phyloP scores from a whole-genome alignment of 1,140 invertebrate genomes.

The Drosophila dunni region DNA sequence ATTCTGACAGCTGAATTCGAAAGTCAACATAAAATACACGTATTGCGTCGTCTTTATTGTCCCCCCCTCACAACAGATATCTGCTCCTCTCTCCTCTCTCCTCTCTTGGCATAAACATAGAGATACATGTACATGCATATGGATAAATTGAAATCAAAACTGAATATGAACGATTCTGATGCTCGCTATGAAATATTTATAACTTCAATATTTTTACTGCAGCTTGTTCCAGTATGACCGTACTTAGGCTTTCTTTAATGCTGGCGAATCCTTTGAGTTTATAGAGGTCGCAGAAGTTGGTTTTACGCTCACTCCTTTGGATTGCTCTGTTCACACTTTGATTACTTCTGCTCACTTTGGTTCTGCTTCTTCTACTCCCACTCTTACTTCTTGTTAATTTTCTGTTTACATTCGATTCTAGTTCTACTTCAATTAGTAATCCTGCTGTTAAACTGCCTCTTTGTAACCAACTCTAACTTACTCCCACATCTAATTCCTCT shows the following conservation, averaged over 20 bases:
- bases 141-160: slow-evolving; percentile 50
- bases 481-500: background rate
- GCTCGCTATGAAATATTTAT: slow-evolving; percentile 47
- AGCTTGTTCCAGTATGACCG: background rate
- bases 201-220: slow-evolving; percentile 15
- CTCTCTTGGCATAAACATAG: background rate
- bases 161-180: slow-evolving; percentile 47
- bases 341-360: background rate
- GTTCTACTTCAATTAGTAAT: too few relatives aligned
- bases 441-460: too few relatives aligned
- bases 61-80: background rate
- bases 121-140: slow-evolving; percentile 1
- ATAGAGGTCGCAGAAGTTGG: too few relatives aligned
- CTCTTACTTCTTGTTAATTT: background rate
- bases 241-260: background rate
- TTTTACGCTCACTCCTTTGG: background rate
- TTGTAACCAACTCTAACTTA: background rate
- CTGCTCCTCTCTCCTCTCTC: background rate
- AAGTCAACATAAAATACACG: slow-evolving; percentile 50
- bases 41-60: background rate
- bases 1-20: slow-evolving; percentile 38
- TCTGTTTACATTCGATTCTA: background rate
- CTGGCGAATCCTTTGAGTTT: too few relatives aligned
- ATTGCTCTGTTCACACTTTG: background rate
- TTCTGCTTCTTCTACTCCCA: background rate